A percentile compares a stretch with the other conserved stretches of the same genome.
phyloP scores from a whole-genome alignment of 2,113 vertebrate genomes.

The Pelusios castaneus region DNA sequence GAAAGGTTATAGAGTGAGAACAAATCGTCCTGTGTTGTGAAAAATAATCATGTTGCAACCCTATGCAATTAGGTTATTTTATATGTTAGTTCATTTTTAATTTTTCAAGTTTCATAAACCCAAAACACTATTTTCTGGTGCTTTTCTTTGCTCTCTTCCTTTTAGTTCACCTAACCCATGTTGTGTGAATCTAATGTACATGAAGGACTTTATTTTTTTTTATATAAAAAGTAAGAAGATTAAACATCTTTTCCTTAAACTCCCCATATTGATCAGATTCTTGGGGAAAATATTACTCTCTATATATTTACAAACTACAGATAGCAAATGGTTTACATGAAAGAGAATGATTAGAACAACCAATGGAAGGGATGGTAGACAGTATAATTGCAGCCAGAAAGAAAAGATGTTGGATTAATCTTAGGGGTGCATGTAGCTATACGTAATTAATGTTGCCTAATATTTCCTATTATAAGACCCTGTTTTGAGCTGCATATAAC shows the following conservation, averaged over 20 bases:
- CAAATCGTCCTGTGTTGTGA: not conserved
- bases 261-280: not conserved
- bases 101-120: not conserved
- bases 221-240: not conserved
- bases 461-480: no score
- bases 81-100: not conserved
- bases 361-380: not conserved
- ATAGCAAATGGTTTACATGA: not conserved
- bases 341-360: not conserved
- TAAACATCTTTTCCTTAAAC: not conserved
- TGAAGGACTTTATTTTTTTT: not conserved
- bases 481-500: no score
- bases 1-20: not conserved
- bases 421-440: no score
- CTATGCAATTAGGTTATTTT: not conserved
- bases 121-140: not conserved
- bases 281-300: not conserved
- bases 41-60: not conserved
- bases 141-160: not conserved
- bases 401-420: not conserved
- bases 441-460: no score
- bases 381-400: not conserved
- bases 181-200: rapidly evolving
- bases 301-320: not conserved
- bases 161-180: conserved; percentile 4